phyloP scores from a whole-genome alignment of 2,113 vertebrate species.

The Platichthys flesus region DNA sequence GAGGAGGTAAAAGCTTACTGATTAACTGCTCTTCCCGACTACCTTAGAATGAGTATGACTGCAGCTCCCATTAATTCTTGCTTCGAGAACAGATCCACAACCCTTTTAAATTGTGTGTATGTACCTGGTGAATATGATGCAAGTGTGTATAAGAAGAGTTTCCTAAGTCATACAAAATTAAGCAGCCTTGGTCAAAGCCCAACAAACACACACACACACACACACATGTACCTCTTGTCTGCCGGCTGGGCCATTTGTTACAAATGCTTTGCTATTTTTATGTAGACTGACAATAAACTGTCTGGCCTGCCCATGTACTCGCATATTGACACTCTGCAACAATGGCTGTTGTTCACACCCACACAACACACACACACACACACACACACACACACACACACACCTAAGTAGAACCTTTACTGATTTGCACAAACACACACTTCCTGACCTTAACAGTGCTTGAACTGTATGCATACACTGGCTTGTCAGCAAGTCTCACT shows the following conservation, averaged over 20 bases:
- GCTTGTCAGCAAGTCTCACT: constrained; percentile 31
- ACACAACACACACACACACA: background rate
- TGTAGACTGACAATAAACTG: constrained; percentile 38
- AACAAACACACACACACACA: background rate
- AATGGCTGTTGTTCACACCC: constrained; percentile 28
- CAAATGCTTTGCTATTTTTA: constrained; percentile 11
- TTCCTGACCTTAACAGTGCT: constrained; percentile 22
- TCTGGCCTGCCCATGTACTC: constrained; percentile 20
- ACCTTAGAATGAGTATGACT: constrained; percentile 33
- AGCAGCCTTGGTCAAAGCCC: constrained; percentile 7
- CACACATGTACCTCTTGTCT: background rate
- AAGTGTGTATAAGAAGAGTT: constrained; percentile 14
- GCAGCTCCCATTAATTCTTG: constrained; percentile 45
- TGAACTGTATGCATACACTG: constrained; percentile 12
- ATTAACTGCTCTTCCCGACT: constrained; percentile 41
- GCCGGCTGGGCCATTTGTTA: background rate
- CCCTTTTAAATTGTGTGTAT: background rate
- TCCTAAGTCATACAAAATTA: constrained; percentile 44
- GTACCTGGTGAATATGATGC: background rate
- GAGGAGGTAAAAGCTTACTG: constrained; percentile 32
- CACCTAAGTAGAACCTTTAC: constrained; percentile 17
- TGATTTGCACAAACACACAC: constrained; percentile 30
- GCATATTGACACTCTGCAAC: constrained; percentile 37
- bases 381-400: background rate
- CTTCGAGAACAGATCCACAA: constrained; percentile 42